phyloP scores from a whole-genome alignment of 1,140 invertebrate genomes.

The Popillia japonica region DNA sequence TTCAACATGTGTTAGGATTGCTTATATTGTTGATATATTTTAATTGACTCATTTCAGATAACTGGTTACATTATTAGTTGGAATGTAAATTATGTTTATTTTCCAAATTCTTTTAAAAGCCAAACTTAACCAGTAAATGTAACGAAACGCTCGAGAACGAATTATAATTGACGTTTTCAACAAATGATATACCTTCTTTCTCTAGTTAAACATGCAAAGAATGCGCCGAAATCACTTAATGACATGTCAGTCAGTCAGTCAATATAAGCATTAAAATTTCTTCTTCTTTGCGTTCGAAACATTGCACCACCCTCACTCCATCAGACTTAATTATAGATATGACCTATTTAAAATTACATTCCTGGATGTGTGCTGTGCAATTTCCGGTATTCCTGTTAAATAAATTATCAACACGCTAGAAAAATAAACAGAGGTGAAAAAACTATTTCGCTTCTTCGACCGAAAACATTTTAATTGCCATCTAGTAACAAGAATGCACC shows the following conservation, averaged over 20 bases:
- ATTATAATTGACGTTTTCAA: neutral
- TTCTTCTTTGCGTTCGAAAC: neutral
- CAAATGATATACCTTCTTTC: neutral
- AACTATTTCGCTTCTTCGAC: neutral
- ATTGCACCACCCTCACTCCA: slow-evolving; percentile 6
- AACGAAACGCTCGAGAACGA: neutral
- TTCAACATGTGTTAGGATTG: neutral
- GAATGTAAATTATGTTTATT: neutral
- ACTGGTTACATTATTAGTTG: neutral
- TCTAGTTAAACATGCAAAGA: neutral
- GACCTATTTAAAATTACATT: slow-evolving; percentile 22
- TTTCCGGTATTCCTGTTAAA: slow-evolving; percentile 23
- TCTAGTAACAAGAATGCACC: slow-evolving; percentile 23
- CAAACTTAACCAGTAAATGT: neutral
- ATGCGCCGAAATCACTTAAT: neutral
- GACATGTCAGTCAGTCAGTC: slow-evolving; percentile 4
- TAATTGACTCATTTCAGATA: neutral
- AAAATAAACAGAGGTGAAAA: slow-evolving; percentile 1
- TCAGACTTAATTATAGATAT: slow-evolving; percentile 31
- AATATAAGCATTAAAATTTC: neutral
- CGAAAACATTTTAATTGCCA: slow-evolving; percentile 26
- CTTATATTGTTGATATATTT: neutral
- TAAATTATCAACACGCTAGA: slow-evolving; percentile 1
- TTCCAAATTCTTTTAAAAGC: neutral
- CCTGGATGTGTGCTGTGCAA: neutral